phyloP scores from a whole-genome alignment of 2,797 vertebrate genomes.

The Merluccius polli region DNA sequence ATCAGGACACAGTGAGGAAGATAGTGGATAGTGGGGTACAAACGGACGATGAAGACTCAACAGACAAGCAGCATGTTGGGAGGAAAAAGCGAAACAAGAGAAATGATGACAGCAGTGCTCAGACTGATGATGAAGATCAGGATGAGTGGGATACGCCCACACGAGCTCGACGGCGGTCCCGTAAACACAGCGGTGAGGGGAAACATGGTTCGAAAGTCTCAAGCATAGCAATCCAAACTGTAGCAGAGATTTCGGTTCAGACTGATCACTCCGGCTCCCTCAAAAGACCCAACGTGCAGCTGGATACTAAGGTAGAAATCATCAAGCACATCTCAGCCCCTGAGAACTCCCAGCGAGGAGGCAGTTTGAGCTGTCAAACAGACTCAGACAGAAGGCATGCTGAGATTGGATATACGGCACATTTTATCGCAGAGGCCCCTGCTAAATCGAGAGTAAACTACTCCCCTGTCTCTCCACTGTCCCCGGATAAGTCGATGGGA shows the following conservation, averaged over 20 bases:
- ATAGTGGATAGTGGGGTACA: conserved; percentile 93
- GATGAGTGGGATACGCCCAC: conserved; percentile 92
- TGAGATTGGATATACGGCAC: conserved; percentile 88
- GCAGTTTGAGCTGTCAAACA: conserved; percentile 93
- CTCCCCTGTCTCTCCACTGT: conserved; percentile 88
- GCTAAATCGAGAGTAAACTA: conserved; percentile 91
- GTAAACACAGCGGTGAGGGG: conserved; percentile 86
- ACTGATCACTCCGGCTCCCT: conserved; percentile 94
- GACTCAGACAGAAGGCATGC: conserved; percentile 88
- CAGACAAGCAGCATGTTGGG: conserved; percentile 81
- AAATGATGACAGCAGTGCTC: conserved; percentile 89
- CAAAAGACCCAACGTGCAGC: conserved; percentile 83
- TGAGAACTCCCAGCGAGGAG: conserved; percentile 90
- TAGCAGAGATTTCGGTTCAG: conserved; percentile 97
- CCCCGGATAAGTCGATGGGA: conserved; percentile 86
- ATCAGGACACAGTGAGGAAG: conserved; percentile 80
- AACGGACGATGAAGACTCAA: conserved; percentile 92
- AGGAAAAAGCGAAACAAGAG: conserved; percentile 85
- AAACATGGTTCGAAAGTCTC: conserved; percentile 86
- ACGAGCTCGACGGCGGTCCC: conserved; percentile 84
- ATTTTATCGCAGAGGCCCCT: conserved; percentile 83
- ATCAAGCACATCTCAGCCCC: conserved; percentile 94
- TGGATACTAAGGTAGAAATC: conserved; percentile 94
- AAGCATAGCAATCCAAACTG: conserved; percentile 96
- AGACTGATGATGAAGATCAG: conserved; percentile 97